Evolutionary conservation across 2,797 vertebrate species (phyloP).

Genomic region (Atherinosoma microstoma): DNA sequence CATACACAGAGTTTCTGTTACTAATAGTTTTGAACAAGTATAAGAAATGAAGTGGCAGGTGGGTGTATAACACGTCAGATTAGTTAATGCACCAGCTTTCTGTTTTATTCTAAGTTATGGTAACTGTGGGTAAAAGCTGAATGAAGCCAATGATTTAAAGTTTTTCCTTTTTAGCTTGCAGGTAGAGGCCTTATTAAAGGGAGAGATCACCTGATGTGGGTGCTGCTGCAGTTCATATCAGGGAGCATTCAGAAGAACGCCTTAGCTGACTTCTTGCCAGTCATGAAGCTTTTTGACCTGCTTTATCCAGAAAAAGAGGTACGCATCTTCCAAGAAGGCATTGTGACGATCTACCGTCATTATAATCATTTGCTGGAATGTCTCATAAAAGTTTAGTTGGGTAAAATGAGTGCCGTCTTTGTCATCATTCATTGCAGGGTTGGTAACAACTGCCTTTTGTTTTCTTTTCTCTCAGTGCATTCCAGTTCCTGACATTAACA

Average conservation of each 20-base stretch:
- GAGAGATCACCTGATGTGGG: constrained; percentile 99
- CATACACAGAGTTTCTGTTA: background rate
- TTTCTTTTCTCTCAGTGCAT: constrained; percentile 86
- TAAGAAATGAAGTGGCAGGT: background rate
- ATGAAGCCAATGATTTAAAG: background rate
- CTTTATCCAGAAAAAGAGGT: constrained; percentile 99
- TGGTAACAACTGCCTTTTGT: background rate
- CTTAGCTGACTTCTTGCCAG: constrained; percentile 95
- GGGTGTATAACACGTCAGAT: background rate
- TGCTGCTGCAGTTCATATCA: constrained; percentile 97
- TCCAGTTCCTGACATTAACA: constrained; percentile 99
- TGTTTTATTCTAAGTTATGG: background rate
- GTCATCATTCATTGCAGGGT: too few relatives aligned
- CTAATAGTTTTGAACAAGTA: background rate
- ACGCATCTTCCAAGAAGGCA: background rate
- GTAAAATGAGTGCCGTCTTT: background rate
- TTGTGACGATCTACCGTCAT: background rate
- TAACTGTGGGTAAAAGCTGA: background rate
- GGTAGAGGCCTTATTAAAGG: constrained; percentile 97
- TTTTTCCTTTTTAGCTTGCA: constrained; percentile 86
- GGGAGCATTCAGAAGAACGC: constrained; percentile 99
- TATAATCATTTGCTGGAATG: background rate
- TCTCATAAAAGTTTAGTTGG: background rate
- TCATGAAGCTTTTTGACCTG: constrained; percentile 99
- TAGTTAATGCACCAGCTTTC: background rate